A percentile compares a stretch with the other conserved stretches of the same genome.
phyloP scores from a whole-genome alignment of 2,888 invertebrate genomes.

The Drosophila cracens region DNA sequence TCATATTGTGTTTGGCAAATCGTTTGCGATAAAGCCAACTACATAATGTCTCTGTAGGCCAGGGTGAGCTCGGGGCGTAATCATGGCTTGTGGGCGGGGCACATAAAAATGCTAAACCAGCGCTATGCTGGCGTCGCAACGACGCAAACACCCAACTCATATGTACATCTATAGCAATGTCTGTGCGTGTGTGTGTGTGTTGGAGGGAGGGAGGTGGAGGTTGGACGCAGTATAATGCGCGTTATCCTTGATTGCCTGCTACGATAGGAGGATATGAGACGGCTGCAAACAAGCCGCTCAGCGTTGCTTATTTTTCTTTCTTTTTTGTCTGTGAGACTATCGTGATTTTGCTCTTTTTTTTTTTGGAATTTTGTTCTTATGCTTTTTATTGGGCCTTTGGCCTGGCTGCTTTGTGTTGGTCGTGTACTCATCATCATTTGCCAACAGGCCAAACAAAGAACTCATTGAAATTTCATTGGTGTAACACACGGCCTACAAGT shows the following conservation, averaged over 20 bases:
- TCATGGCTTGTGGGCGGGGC: conserved; percentile 21
- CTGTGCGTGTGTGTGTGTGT: conserved; percentile 1
- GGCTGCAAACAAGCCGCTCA: conserved; percentile 65
- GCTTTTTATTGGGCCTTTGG: conserved; percentile 50
- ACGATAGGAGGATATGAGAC: conserved; percentile 68
- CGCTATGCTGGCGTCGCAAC: conserved; percentile 67
- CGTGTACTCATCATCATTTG: conserved; percentile 56
- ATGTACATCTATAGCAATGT: background rate
- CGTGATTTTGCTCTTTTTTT: conserved; percentile 54
- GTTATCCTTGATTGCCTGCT: conserved; percentile 76
- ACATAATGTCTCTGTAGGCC: conserved; percentile 75
- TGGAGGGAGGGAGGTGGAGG: background rate
- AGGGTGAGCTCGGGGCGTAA: conserved; percentile 24
- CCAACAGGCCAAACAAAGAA: conserved; percentile 41
- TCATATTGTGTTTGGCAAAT: conserved; percentile 80
- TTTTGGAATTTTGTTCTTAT: conserved; percentile 17
- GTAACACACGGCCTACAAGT: conserved; percentile 31
- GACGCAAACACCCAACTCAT: conserved; percentile 53
- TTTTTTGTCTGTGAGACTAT: conserved; percentile 36
- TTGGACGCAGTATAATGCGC: conserved; percentile 63
- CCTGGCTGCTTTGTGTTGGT: conserved; percentile 47
- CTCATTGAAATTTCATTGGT: conserved; percentile 49
- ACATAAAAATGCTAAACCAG: conserved; percentile 78
- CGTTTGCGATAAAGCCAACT: conserved; percentile 80
- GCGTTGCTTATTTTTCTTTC: conserved; percentile 17